phyloP scores from a whole-genome alignment of 2,113 vertebrate genomes.

The Channa argus region DNA sequence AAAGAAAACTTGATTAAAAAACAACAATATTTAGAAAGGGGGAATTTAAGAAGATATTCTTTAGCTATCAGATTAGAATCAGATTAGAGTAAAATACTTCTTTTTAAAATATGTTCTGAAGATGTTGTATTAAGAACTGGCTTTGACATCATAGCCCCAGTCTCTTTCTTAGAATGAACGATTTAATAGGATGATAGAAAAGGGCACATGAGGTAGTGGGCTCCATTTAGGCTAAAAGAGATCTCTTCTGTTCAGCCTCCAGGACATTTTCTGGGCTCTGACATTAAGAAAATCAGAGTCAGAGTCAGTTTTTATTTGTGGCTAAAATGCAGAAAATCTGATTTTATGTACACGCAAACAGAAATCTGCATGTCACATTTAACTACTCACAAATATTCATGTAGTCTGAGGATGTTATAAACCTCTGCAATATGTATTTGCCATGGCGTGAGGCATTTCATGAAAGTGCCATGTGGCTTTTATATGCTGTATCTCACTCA shows the following conservation, averaged over 20 bases:
- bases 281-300: conserved; percentile 38
- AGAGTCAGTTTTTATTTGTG: conserved; percentile 31
- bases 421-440: conserved; percentile 28
- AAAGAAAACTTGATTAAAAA: neutral
- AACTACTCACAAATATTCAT: conserved; percentile 19
- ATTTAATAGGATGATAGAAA: conserved; percentile 35
- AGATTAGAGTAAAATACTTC: neutral
- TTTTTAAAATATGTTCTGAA: conserved; percentile 7
- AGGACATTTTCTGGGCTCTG: conserved; percentile 34
- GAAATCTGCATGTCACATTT: conserved; percentile 28
- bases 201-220: conserved; percentile 16
- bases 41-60: conserved; percentile 7
- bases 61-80: too few species aligned
- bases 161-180: conserved; percentile 45
- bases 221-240: conserved; percentile 43
- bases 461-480: conserved; percentile 54
- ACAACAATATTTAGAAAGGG: neutral
- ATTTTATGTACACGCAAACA: conserved; percentile 18
- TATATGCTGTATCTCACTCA: conserved; percentile 17
- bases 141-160: conserved; percentile 15
- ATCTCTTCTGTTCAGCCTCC: conserved; percentile 42
- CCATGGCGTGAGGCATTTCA: conserved; percentile 27
- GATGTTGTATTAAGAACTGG: conserved; percentile 11
- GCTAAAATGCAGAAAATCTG: conserved; percentile 29
- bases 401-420: conserved; percentile 11